Evolutionary conservation across 2,888 invertebrate species (phyloP).

Genomic region (Phasia obesa): DNA sequence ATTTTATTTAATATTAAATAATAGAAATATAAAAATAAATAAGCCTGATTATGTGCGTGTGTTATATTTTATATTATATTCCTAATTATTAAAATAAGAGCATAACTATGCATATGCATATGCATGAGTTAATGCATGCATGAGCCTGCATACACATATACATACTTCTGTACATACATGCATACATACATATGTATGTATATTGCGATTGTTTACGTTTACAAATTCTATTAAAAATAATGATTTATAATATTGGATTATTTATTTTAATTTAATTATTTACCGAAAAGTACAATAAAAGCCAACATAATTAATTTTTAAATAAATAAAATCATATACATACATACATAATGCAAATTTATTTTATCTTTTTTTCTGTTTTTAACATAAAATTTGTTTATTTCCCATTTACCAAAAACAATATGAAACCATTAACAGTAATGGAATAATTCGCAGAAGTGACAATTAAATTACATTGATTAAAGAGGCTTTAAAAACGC

Average conservation of each 20-base stretch:
- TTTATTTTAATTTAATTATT: constrained; percentile 69
- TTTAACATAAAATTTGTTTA: neutral
- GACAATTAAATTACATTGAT: neutral
- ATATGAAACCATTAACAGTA: neutral
- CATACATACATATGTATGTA: neutral
- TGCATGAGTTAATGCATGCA: constrained; percentile 10
- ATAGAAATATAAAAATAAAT: neutral
- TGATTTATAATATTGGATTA: constrained; percentile 64
- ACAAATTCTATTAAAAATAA: constrained; percentile 42
- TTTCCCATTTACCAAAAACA: neutral
- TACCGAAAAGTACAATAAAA: constrained; percentile 58
- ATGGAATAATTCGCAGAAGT: neutral
- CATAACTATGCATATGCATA: too few species aligned
- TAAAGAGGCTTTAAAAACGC: too few species aligned
- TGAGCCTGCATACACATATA: neutral
- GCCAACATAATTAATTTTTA: constrained; percentile 60
- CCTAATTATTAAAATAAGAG: constrained; percentile 38
- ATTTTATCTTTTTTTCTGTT: constrained; percentile 10
- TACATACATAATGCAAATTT: constrained; percentile 18
- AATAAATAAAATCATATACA: constrained; percentile 38
- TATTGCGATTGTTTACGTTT: constrained; percentile 10
- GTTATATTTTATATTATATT: neutral
- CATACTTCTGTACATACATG: too few species aligned
- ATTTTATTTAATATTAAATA: constrained; percentile 23
- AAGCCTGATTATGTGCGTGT: neutral